Percentiles rank a stretch among this genome's conserved stretches.
Evolutionary conservation across 2,113 vertebrate genomes (phyloP).

Genomic region (Rhinolophus ferrumequinum): DNA sequence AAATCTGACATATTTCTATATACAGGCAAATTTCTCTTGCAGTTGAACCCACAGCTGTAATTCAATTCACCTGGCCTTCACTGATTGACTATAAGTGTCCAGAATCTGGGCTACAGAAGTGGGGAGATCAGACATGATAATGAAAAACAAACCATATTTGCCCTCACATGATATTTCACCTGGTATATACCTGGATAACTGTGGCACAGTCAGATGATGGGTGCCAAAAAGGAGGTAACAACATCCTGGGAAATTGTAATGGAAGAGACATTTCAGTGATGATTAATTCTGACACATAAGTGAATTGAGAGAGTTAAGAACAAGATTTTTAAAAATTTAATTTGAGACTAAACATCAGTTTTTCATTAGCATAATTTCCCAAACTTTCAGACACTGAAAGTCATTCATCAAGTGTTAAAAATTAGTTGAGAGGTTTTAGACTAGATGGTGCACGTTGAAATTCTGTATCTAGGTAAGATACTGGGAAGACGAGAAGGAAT

Average conservation of each 20-base stretch:
- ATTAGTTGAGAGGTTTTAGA: not conserved
- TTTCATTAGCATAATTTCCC: not conserved
- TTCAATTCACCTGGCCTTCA: not conserved
- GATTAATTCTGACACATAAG: not conserved
- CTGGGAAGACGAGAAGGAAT: not conserved
- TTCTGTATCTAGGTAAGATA: not conserved
- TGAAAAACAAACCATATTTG: not conserved
- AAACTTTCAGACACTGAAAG: conserved; percentile 38
- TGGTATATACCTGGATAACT: not conserved
- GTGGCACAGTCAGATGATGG: not conserved
- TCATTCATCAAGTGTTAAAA: not conserved
- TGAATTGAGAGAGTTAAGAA: not conserved
- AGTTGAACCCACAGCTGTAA: not conserved
- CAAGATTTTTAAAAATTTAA: not conserved
- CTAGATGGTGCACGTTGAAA: not conserved
- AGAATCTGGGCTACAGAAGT: not conserved
- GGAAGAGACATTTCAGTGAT: not conserved
- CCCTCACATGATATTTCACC: not conserved
- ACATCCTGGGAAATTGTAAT: not conserved
- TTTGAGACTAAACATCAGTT: not conserved
- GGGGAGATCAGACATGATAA: not conserved
- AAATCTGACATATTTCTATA: not conserved
- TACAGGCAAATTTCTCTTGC: not conserved
- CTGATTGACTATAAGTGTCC: not conserved
- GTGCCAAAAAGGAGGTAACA: not conserved